phyloP scores from a whole-genome alignment of 2,888 invertebrate species.

The Hirtodrosophila histrioides region DNA sequence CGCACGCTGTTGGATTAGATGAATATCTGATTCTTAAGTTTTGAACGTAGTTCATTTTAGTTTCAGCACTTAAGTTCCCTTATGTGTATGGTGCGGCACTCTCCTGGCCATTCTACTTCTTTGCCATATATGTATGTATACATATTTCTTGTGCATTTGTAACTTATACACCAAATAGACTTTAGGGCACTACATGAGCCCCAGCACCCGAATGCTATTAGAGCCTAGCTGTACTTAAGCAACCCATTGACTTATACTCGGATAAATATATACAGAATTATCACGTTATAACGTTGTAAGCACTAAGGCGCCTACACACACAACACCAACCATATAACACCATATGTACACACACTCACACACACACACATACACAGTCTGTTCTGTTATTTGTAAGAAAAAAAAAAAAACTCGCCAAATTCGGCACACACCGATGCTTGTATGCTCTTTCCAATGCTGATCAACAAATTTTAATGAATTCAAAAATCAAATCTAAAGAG shows the following conservation, averaged over 20 bases:
- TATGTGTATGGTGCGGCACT: not conserved
- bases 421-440: slow-evolving; percentile 2
- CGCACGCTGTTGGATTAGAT: not conserved
- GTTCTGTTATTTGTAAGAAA: slow-evolving; percentile 18
- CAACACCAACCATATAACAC: not conserved
- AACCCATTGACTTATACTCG: slow-evolving; percentile 29
- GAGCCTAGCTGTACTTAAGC: slow-evolving; percentile 48
- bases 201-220: slow-evolving; percentile 15
- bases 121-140: slow-evolving; percentile 20
- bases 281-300: slow-evolving; percentile 2
- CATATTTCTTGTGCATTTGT: slow-evolving; percentile 51
- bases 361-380: slow-evolving; percentile 14
- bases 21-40: slow-evolving; percentile 1
- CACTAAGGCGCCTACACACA: not conserved
- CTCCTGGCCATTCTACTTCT: slow-evolving; percentile 1
- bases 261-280: no score
- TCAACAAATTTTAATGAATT: not conserved
- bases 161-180: slow-evolving; percentile 46
- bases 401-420: not conserved
- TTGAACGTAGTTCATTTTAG: not conserved
- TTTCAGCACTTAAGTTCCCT: slow-evolving; percentile 11
- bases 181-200: slow-evolving; percentile 29
- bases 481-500: no score
- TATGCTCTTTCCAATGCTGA: slow-evolving; percentile 23
- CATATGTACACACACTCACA: slow-evolving; percentile 7